A percentile compares a stretch with the other conserved stretches of the same genome.
Evolutionary conservation across 2,113 vertebrate species (phyloP).

Genomic region (Turnix velox): DNA sequence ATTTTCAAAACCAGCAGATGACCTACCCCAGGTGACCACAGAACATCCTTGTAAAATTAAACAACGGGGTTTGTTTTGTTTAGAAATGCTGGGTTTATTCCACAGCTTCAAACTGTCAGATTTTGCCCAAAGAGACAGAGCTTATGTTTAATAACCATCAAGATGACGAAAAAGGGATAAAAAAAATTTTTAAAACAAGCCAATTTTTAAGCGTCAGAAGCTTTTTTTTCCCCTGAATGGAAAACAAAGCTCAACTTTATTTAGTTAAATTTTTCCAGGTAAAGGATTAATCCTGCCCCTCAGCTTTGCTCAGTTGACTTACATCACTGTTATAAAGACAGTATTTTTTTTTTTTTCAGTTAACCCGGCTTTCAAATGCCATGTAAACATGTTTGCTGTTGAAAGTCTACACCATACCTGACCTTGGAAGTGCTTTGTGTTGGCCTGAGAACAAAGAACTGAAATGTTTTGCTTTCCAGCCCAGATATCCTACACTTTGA

Average conservation of each 20-base stretch:
- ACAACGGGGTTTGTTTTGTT: background rate
- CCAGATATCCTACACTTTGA: constrained; percentile 67
- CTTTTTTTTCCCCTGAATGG: background rate
- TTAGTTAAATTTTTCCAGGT: constrained; percentile 27
- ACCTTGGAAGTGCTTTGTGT: constrained; percentile 57
- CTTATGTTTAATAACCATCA: background rate
- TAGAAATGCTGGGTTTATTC: background rate
- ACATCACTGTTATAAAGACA: constrained; percentile 3
- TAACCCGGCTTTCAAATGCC: constrained; percentile 30
- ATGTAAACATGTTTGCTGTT: constrained; percentile 49
- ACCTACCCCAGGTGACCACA: background rate
- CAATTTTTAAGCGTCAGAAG: background rate
- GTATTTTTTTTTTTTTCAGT: background rate
- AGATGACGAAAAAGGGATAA: background rate
- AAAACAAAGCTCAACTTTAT: constrained; percentile 1
- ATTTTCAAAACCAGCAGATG: background rate
- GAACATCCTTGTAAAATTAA: background rate
- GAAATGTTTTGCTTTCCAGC: constrained; percentile 64
- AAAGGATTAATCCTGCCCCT: background rate
- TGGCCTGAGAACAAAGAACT: constrained; percentile 55
- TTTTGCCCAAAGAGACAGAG: background rate
- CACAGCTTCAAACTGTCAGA: background rate
- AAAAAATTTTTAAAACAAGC: background rate
- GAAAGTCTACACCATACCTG: constrained; percentile 42
- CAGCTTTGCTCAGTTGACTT: background rate